Evolutionary conservation across 2,888 invertebrate species (phyloP).

Genomic region (Neoascia interrupta): DNA sequence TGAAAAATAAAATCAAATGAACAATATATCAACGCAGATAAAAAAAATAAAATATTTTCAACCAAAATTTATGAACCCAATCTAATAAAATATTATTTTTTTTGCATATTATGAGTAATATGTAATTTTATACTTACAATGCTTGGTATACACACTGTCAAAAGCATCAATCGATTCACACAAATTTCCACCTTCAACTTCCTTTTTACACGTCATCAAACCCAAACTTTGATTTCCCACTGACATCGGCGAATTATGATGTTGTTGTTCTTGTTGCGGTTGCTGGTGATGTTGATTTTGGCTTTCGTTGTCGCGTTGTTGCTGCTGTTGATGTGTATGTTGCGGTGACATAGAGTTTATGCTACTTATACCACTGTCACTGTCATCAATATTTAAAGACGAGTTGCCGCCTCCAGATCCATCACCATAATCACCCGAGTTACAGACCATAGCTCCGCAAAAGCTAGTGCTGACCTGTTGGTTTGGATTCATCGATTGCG

Average conservation of each 20-base stretch:
- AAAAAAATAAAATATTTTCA: too few relatives aligned
- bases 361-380: slow-evolving; percentile 69
- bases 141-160: slow-evolving; percentile 78
- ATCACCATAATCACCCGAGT: slow-evolving; percentile 52
- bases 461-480: slow-evolving; percentile 63
- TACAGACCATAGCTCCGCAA: slow-evolving; percentile 55
- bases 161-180: slow-evolving; percentile 78
- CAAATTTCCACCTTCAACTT: slow-evolving; percentile 73
- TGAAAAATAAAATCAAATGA: too few relatives aligned
- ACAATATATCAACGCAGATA: too few relatives aligned
- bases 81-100: too few relatives aligned
- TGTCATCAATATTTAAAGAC: slow-evolving; percentile 67
- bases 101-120: too few relatives aligned
- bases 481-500: slow-evolving; percentile 71
- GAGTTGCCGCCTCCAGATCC: slow-evolving; percentile 60
- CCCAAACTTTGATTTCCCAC: slow-evolving; percentile 71
- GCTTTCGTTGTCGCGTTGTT: slow-evolving; percentile 71
- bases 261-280: slow-evolving; percentile 71
- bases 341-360: slow-evolving; percentile 66
- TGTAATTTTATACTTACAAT: slow-evolving; percentile 78
- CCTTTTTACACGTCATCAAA: slow-evolving; percentile 77
- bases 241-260: slow-evolving; percentile 57
- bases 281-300: slow-evolving; percentile 72
- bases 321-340: slow-evolving; percentile 72
- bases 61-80: slow-evolving; percentile 28